phyloP scores from a whole-genome alignment of 1,140 invertebrate species.

The Brachionus rotundiformis region DNA sequence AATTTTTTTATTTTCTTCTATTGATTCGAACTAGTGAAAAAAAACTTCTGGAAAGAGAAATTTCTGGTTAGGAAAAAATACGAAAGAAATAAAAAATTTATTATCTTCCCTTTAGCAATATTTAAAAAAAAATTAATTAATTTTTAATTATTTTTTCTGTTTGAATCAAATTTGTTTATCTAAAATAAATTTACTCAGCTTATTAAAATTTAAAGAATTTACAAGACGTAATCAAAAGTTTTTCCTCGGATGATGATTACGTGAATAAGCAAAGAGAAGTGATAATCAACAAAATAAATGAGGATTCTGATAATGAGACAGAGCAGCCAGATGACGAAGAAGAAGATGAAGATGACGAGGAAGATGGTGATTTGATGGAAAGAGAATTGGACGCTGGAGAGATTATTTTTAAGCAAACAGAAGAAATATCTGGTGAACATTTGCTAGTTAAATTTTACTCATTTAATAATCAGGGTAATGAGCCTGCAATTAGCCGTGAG shows the following conservation, averaged over 20 bases:
- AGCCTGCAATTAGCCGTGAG: not conserved
- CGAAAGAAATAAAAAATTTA: too few relatives aligned
- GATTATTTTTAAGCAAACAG: slow-evolving; percentile 5
- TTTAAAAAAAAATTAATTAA: too few relatives aligned
- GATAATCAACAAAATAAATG: slow-evolving; percentile 48
- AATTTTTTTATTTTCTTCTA: slow-evolving; percentile 45
- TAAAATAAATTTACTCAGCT: not conserved
- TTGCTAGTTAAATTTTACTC: slow-evolving; percentile 34
- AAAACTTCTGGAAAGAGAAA: too few relatives aligned
- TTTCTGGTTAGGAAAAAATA: too few relatives aligned
- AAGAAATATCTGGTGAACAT: slow-evolving; percentile 29
- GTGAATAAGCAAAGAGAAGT: slow-evolving; percentile 44
- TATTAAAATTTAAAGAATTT: slow-evolving; percentile 36
- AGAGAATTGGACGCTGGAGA: slow-evolving; percentile 30
- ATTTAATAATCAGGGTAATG: slow-evolving; percentile 8
- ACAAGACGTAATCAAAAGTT: not conserved
- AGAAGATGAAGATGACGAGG: slow-evolving; percentile 52
- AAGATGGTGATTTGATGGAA: slow-evolving; percentile 50
- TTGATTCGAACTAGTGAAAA: too few relatives aligned
- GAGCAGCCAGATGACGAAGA: slow-evolving; percentile 41
- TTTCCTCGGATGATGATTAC: not conserved
- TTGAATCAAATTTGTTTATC: not conserved
- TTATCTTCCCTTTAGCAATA: too few relatives aligned
- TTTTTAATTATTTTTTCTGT: too few relatives aligned
- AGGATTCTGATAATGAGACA: not conserved